These are phyloP conservation scores for Oeneis ivallda DNA, from an alignment of 2,888 invertebrate genomes.

Conservation along the genomic window DNA sequence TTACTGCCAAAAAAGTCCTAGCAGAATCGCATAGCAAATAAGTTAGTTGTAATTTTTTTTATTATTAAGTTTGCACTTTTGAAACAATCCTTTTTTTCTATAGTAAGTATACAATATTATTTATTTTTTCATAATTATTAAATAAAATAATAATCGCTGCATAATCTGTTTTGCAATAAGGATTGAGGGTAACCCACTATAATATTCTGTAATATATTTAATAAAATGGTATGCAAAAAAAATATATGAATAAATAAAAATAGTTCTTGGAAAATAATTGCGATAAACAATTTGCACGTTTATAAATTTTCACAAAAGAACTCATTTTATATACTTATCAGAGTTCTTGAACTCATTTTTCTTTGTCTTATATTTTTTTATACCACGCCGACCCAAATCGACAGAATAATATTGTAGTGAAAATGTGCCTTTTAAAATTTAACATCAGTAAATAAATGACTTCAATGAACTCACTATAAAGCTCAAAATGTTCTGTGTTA, in stretches of 20 bases:
- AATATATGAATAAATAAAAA: neutral
- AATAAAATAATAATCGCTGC: neutral
- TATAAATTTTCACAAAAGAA: neutral
- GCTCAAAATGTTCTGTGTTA: neutral
- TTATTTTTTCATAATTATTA: constrained; percentile 2
- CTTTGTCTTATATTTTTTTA: neutral
- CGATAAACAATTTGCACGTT: neutral
- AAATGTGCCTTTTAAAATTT: constrained; percentile 7
- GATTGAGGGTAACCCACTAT: neutral
- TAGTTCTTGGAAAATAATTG: neutral
- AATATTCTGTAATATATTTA: neutral
- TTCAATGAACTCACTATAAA: neutral
- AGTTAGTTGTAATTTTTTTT: constrained; percentile 1
- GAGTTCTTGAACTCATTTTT: neutral
- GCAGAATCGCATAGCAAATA: constrained; percentile 3
- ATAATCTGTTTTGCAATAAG: constrained; percentile 9
- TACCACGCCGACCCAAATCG: neutral
- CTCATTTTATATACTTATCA: neutral
- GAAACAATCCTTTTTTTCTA: neutral
- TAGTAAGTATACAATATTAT: too few relatives aligned
- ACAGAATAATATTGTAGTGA: neutral
- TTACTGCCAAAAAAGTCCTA: constrained; percentile 15
- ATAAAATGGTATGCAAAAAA: neutral
- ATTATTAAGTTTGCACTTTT: neutral
- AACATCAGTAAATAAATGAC: neutral